These are phyloP conservation scores for Antechinus stuartii DNA, from an alignment of 2,113 vertebrate genomes.

Conservation along the genomic window DNA sequence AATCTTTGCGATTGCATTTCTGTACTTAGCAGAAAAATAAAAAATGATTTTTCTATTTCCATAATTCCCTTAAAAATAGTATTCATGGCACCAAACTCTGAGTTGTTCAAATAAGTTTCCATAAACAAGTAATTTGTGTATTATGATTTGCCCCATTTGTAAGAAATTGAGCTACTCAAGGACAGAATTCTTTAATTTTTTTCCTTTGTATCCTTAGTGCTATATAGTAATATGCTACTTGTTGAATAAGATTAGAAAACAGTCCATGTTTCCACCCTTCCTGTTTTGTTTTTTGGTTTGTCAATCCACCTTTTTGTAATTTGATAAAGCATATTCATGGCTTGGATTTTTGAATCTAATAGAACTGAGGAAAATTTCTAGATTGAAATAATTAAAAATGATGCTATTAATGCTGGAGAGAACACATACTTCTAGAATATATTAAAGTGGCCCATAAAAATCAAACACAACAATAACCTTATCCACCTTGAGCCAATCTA, in stretches of 20 bases:
- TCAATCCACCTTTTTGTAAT: constrained; percentile 74
- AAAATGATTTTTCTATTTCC: not conserved
- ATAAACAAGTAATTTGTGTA: not conserved
- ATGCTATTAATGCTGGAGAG: constrained; percentile 55
- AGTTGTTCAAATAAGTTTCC: not conserved
- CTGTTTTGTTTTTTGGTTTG: not conserved
- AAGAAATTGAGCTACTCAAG: not conserved
- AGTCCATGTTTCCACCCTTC: not conserved
- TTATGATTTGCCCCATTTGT: not conserved
- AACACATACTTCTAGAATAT: constrained; percentile 45
- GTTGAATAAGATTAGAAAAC: not conserved
- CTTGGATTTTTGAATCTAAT: constrained; percentile 78
- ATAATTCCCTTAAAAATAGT: not conserved
- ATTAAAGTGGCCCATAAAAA: not conserved
- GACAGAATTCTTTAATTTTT: not conserved
- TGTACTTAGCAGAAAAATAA: not conserved
- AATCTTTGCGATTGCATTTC: not conserved
- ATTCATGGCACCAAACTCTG: not conserved
- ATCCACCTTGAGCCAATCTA: not conserved
- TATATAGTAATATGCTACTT: not conserved
- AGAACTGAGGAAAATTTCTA: constrained; percentile 77
- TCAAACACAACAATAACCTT: not conserved
- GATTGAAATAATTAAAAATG: constrained; percentile 52
- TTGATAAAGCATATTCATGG: constrained; percentile 79
- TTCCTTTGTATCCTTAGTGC: not conserved